phyloP scores from a whole-genome alignment of 64 coral and sea anemone species.

The Actinia equina region DNA sequence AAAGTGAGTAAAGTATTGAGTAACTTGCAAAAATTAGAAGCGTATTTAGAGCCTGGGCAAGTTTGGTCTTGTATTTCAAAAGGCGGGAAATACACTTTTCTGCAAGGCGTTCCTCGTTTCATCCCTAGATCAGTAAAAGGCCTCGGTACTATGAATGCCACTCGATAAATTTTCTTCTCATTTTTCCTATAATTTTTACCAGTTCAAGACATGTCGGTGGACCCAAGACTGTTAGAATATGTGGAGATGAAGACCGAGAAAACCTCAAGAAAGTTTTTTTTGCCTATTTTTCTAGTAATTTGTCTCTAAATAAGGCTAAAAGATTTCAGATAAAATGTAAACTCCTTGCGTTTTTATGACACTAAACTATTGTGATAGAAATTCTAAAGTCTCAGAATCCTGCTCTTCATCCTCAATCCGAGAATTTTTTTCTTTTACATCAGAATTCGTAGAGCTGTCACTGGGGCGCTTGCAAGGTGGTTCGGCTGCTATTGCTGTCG shows the following conservation, averaged over 20 bases:
- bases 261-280: not conserved
- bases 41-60: not conserved
- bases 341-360: too few relatives aligned
- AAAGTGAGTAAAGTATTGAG: not conserved
- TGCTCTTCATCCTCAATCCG: not conserved
- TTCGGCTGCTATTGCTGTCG: not conserved
- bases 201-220: too few relatives aligned
- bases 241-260: not conserved
- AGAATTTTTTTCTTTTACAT: not conserved
- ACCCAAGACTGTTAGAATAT: not conserved
- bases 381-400: not conserved
- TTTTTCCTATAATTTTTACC: too few relatives aligned
- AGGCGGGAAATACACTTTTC: too few relatives aligned
- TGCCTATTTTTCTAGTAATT: not conserved
- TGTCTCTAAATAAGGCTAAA: too few relatives aligned
- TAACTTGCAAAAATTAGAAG: not conserved
- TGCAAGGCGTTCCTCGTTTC: not conserved
- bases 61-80: not conserved
- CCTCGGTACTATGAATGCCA: too few relatives aligned
- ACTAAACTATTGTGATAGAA: not conserved
- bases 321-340: too few relatives aligned
- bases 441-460: not conserved
- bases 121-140: too few relatives aligned
- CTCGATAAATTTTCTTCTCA: too few relatives aligned
- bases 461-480: not conserved